Evolutionary conservation across 2,888 invertebrate species (phyloP).

Genomic region (Chrysotoxum bicinctum): DNA sequence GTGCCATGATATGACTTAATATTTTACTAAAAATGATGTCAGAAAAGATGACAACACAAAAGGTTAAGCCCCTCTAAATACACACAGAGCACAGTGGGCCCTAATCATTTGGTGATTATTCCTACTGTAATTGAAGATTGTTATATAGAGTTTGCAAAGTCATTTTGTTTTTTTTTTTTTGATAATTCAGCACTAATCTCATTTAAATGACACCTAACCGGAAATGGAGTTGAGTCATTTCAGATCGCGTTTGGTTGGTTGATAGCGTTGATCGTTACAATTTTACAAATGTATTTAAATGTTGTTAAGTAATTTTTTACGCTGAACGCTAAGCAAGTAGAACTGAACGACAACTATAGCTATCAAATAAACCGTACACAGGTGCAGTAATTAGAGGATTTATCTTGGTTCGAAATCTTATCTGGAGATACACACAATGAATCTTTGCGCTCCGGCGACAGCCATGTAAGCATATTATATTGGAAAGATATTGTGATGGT

Average conservation of each 20-base stretch:
- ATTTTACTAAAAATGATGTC: conserved; percentile 55
- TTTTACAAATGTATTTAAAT: conserved; percentile 9
- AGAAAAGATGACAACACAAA: conserved; percentile 28
- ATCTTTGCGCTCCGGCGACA: conserved; percentile 49
- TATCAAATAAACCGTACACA: conserved; percentile 34
- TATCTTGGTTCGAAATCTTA: conserved; percentile 59
- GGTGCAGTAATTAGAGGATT: conserved; percentile 63
- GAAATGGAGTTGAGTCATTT: conserved; percentile 24
- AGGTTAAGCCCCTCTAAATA: conserved; percentile 27
- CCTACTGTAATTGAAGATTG: background rate
- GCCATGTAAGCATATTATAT: background rate
- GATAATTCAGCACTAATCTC: conserved; percentile 8
- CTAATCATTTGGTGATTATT: conserved; percentile 11
- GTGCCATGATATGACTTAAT: conserved; percentile 62
- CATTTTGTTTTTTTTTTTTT: background rate
- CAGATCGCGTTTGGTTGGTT: background rate
- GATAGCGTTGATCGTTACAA: conserved; percentile 15
- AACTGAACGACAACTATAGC: conserved; percentile 25
- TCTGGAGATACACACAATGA: conserved; percentile 49
- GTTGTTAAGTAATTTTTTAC: conserved; percentile 39
- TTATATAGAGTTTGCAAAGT: background rate
- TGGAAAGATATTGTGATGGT: background rate
- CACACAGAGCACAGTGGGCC: conserved; percentile 2
- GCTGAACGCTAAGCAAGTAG: conserved; percentile 34
- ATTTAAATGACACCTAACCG: background rate